Conservation (phyloP, 2,113 vertebrate species). For the Poicephalus meyeri region DNA sequence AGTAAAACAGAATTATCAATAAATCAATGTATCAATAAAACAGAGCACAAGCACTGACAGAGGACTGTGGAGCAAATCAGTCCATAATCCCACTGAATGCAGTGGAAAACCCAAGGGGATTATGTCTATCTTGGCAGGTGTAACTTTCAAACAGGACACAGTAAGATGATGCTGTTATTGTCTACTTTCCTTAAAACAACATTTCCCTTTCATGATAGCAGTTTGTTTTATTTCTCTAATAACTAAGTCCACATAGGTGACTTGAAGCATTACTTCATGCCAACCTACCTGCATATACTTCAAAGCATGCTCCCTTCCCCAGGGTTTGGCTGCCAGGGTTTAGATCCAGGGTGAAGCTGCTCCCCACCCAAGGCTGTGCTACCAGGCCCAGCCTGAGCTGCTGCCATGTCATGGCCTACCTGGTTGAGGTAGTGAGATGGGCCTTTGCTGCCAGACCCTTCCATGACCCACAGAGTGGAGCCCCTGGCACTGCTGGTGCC, state of each 20-base stretch:
- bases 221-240: not conserved
- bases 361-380: accelerated
- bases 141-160: not conserved
- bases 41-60: not conserved
- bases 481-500: accelerated
- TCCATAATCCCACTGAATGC: not conserved
- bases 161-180: not conserved
- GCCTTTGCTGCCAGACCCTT: not conserved
- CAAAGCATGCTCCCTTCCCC: accelerated
- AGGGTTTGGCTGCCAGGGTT: accelerated
- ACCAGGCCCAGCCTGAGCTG: not conserved
- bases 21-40: not conserved
- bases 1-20: not conserved
- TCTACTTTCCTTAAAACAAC: not conserved
- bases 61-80: not conserved
- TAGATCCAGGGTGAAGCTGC: not conserved
- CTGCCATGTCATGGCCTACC: accelerated
- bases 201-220: not conserved
- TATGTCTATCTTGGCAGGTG: not conserved
- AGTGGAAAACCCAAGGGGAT: not conserved
- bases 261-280: not conserved
- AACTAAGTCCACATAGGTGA: accelerated
- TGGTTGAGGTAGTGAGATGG: not conserved
- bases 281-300: not conserved
- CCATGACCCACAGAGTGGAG: accelerated